Evolutionary conservation across 2,113 vertebrate species (phyloP).

Genomic region (Oreocharis arfaki): DNA sequence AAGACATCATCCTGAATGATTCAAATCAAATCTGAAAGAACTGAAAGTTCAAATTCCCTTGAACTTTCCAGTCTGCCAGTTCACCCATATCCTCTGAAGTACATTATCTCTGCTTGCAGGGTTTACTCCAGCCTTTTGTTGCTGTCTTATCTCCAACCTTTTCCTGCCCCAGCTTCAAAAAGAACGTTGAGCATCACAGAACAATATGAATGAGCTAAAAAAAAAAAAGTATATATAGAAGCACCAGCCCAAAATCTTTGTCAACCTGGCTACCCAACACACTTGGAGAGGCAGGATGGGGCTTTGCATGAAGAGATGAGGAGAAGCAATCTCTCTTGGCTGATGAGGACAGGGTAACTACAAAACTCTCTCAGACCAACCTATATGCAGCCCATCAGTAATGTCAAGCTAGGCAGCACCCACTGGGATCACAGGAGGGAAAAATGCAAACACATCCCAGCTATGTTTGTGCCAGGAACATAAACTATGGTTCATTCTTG

Average conservation of each 20-base stretch:
- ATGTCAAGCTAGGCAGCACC: not conserved
- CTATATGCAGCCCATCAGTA: not conserved
- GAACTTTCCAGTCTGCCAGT: not conserved
- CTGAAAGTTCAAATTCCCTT: not conserved
- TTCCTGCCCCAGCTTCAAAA: conserved; percentile 39
- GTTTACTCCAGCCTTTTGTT: not conserved
- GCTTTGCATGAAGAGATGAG: not conserved
- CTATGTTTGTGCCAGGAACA: not conserved
- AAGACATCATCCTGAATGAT: not conserved
- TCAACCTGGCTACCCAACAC: not conserved
- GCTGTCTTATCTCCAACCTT: conserved; percentile 11
- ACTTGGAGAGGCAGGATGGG: not conserved
- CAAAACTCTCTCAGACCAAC: not conserved
- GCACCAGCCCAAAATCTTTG: not conserved
- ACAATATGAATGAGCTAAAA: not conserved
- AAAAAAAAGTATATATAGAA: not conserved
- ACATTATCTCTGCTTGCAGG: not conserved
- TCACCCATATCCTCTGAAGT: not conserved
- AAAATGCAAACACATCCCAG: not conserved
- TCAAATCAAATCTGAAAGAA: no score
- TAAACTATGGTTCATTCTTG: not conserved
- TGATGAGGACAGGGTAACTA: not conserved
- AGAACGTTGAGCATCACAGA: not conserved
- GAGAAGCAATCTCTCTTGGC: not conserved
- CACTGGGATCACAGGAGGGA: not conserved